These are phyloP conservation scores for Decapterus maruadsi DNA, from an alignment of 2,797 vertebrate species.

Conservation along the genomic window DNA sequence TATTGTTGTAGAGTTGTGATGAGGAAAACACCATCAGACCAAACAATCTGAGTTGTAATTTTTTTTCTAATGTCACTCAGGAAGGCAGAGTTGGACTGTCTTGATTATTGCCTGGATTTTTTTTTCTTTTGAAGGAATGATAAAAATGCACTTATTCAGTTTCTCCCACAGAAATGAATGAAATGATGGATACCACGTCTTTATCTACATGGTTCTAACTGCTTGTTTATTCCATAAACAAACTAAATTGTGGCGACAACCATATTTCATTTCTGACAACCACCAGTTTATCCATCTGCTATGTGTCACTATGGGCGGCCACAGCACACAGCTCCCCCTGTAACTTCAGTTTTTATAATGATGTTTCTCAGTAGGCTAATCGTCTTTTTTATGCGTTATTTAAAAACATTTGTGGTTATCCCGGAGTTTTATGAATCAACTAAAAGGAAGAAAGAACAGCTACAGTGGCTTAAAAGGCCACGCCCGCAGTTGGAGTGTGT, in stretches of 20 bases:
- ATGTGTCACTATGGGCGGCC: not conserved
- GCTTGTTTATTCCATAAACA: not conserved
- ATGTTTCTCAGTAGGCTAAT: too few relatives aligned
- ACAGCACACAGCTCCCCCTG: too few relatives aligned
- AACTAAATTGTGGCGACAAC: not conserved
- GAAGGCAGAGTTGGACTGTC: constrained; percentile 4
- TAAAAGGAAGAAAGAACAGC: not conserved
- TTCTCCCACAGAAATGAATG: not conserved
- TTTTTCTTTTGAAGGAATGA: not conserved
- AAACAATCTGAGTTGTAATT: constrained; percentile 23
- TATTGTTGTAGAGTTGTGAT: not conserved
- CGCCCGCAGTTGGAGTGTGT: not conserved
- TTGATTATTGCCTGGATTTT: not conserved
- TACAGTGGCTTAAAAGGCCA: not conserved
- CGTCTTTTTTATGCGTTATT: too few relatives aligned
- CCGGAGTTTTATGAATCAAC: not conserved
- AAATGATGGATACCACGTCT: not conserved
- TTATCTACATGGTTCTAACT: not conserved
- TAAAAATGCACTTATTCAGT: not conserved
- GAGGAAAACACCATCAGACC: constrained; percentile 6
- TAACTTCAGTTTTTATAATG: too few relatives aligned
- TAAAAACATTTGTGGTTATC: not conserved
- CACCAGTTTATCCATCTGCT: not conserved
- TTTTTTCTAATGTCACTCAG: constrained; percentile 17
- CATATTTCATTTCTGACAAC: not conserved